phyloP scores from a whole-genome alignment of 2,888 invertebrate species.

The Hyposoter didymator region DNA sequence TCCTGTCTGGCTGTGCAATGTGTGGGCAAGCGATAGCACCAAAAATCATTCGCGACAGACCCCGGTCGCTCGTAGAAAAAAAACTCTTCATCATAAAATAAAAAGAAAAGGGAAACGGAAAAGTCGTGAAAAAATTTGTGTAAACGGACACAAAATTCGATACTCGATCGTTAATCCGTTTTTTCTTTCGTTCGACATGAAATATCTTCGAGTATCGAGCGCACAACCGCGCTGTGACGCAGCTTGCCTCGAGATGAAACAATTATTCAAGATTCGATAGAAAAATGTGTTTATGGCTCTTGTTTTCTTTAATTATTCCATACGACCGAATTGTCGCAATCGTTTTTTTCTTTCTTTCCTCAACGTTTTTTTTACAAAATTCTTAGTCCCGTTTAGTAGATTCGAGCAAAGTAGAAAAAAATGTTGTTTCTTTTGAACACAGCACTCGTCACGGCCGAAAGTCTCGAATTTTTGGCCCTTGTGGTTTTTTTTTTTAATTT shows the following conservation, averaged over 20 bases:
- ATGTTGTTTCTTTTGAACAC: not conserved
- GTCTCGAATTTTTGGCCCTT: not conserved
- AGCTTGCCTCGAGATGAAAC: constrained; percentile 73
- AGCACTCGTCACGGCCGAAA: not conserved
- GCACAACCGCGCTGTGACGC: no score
- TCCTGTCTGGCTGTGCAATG: constrained; percentile 83
- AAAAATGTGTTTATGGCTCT: constrained; percentile 75
- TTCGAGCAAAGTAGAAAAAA: constrained; percentile 31
- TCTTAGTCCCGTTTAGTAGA: constrained; percentile 36
- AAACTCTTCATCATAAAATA: not conserved
- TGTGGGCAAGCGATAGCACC: constrained; percentile 83
- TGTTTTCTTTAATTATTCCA: constrained; percentile 42
- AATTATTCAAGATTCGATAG: constrained; percentile 75
- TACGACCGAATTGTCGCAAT: constrained; percentile 57
- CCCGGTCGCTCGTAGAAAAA: constrained; percentile 70
- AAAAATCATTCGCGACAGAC: constrained; percentile 76
- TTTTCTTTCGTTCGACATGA: constrained; percentile 67
- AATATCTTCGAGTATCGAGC: constrained; percentile 76
- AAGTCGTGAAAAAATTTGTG: constrained; percentile 46
- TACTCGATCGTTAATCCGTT: constrained; percentile 64
- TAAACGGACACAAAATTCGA: constrained; percentile 55
- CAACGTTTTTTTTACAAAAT: constrained; percentile 1
- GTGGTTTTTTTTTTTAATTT: not conserved
- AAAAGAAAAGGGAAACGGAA: not conserved
- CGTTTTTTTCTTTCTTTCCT: constrained; percentile 1